A percentile compares a stretch with the other conserved stretches of the same genome.
These are phyloP conservation scores for Phalangium opilio DNA, from an alignment of 2,888 invertebrate genomes.

Conservation along the genomic window DNA sequence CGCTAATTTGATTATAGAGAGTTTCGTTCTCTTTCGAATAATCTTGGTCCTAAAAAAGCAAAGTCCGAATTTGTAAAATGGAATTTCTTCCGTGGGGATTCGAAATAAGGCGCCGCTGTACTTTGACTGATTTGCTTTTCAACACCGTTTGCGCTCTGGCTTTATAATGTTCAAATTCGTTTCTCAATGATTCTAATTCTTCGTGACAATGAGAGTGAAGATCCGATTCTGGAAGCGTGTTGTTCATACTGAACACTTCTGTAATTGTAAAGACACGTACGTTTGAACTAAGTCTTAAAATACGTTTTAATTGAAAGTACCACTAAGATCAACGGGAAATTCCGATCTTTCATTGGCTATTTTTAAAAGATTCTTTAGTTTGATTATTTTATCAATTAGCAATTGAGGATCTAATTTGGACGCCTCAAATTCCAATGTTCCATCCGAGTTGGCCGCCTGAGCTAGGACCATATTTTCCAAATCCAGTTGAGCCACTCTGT, in stretches of 20 bases:
- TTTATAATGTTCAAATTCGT: slow-evolving; percentile 52
- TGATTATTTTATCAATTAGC: slow-evolving; percentile 47
- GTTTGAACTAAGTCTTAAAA: background rate
- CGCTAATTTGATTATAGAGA: slow-evolving; percentile 38
- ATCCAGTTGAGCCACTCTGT: slow-evolving; percentile 26
- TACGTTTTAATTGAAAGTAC: slow-evolving; percentile 24
- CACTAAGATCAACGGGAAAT: slow-evolving; percentile 44
- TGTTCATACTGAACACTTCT: background rate
- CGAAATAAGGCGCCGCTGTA: slow-evolving; percentile 10
- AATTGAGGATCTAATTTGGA: slow-evolving; percentile 25
- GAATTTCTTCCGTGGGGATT: background rate
- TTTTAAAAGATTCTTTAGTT: slow-evolving; percentile 44
- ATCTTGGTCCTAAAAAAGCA: slow-evolving; percentile 9
- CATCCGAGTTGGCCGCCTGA: slow-evolving; percentile 18
- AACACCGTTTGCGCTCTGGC: slow-evolving; percentile 33
- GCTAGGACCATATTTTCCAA: slow-evolving; percentile 31
- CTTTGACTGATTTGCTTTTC: slow-evolving; percentile 30
- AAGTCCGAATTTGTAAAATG: background rate
- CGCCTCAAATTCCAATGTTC: slow-evolving; percentile 21
- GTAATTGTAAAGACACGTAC: background rate
- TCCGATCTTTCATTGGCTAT: slow-evolving; percentile 40
- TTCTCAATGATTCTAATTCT: slow-evolving; percentile 44
- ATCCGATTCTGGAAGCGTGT: background rate
- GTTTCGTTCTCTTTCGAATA: slow-evolving; percentile 19
- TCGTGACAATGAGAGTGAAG: slow-evolving; percentile 45